Conservation (phyloP, 2,797 vertebrate species). For the Pangasius larnaudii region DNA sequence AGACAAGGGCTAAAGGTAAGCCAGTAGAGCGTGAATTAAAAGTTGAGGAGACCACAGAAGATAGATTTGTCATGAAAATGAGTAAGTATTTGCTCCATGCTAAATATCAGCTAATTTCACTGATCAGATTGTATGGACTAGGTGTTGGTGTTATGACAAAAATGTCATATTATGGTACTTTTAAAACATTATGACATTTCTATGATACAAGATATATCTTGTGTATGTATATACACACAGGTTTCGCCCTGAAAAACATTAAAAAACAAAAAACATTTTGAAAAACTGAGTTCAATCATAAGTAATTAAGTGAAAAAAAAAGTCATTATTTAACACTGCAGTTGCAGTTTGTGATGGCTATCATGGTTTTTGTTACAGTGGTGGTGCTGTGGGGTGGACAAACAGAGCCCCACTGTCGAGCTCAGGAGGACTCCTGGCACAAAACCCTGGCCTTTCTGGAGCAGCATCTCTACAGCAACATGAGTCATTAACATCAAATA, state of each 20-base stretch:
- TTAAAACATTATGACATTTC: not conserved
- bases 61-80: not conserved
- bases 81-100: not conserved
- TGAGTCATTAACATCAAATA: not conserved
- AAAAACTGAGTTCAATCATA: not conserved
- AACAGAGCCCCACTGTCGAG: conserved; percentile 59
- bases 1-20: conserved; percentile 35
- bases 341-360: not conserved
- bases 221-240: not conserved
- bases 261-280: not conserved
- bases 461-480: conserved; percentile 60
- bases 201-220: not conserved
- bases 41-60: not conserved
- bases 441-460: conserved; percentile 71
- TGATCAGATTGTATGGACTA: not conserved
- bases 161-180: not conserved
- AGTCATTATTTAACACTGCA: not conserved
- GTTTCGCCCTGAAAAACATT: not conserved
- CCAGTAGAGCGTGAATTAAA: not conserved
- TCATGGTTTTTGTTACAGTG: conserved; percentile 59
- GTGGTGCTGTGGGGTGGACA: conserved; percentile 74
- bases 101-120: not conserved
- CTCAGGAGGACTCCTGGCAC: conserved; percentile 77
- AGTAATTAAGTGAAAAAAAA: not conserved
- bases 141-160: not conserved